phyloP scores from a whole-genome alignment of 2,888 invertebrate species.

The Archaeoteleia sp. region DNA sequence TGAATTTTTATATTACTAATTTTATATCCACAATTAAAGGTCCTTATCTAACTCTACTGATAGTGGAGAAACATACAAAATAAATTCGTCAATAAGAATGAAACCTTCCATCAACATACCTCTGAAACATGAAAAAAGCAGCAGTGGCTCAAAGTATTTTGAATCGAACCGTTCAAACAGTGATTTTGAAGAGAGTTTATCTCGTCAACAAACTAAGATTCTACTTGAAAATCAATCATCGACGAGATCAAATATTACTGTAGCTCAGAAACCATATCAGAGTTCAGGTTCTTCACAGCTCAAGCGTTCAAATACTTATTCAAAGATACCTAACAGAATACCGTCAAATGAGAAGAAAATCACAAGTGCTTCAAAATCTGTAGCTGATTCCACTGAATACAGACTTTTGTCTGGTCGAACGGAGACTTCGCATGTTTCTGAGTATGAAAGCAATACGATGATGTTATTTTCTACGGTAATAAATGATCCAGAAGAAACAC shows the following conservation, averaged over 20 bases:
- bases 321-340: slow-evolving; percentile 38
- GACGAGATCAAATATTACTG: slow-evolving; percentile 2
- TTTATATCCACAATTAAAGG: slow-evolving; percentile 14
- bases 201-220: slow-evolving; percentile 19
- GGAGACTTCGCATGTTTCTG: slow-evolving; percentile 40
- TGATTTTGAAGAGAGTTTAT: slow-evolving; percentile 7
- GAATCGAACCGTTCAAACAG: slow-evolving; percentile 3
- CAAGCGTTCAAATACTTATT: not conserved
- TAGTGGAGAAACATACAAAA: slow-evolving; percentile 28
- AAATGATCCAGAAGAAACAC: not conserved
- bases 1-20: no score
- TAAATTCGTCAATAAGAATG: slow-evolving; percentile 10
- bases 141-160: no score
- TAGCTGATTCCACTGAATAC: not conserved
- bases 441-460: slow-evolving; percentile 42
- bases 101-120: not conserved
- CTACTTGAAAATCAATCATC: slow-evolving; percentile 7
- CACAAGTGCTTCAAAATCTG: slow-evolving; percentile 1
- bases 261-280: not conserved
- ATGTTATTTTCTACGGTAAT: slow-evolving; percentile 34
- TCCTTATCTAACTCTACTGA: slow-evolving; percentile 30
- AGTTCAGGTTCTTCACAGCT: not conserved
- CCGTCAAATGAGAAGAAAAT: slow-evolving; percentile 8
- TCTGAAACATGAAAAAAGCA: no score
- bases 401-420: slow-evolving; percentile 7